Conservation (phyloP, 2,797 vertebrate genomes). For the Notamacropus eugenii region DNA sequence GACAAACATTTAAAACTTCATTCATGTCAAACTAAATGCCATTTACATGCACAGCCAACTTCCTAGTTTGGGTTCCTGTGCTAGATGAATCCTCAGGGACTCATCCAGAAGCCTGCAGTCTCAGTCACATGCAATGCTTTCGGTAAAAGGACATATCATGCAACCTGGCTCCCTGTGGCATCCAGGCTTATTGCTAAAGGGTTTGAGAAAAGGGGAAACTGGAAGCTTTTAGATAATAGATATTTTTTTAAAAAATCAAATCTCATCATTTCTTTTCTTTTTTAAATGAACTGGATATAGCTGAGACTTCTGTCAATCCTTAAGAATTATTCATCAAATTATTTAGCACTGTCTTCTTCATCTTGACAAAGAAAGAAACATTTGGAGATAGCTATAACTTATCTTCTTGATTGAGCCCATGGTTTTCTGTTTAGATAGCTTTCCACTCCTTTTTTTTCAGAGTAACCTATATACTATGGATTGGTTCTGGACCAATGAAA, state of each 20-base stretch:
- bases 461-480: neutral
- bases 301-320: neutral
- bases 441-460: neutral
- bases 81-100: neutral
- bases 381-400: neutral
- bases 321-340: neutral
- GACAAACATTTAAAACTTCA: neutral
- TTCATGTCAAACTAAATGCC: neutral
- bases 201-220: slow-evolving; percentile 20
- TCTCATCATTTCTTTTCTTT: neutral
- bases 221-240: slow-evolving; percentile 5
- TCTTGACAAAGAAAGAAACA: neutral
- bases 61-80: neutral
- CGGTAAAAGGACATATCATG: neutral
- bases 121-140: neutral
- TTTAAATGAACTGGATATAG: neutral
- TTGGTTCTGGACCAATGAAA: neutral
- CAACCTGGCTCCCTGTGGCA: neutral
- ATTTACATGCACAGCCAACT: neutral
- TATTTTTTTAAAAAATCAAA: neutral
- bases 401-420: neutral
- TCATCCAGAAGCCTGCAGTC: neutral
- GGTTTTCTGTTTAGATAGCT: neutral
- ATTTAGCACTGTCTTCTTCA: neutral
- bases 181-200: neutral